Conservation (phyloP, 2,888 invertebrate species). For the Parthenolecanium corni region DNA sequence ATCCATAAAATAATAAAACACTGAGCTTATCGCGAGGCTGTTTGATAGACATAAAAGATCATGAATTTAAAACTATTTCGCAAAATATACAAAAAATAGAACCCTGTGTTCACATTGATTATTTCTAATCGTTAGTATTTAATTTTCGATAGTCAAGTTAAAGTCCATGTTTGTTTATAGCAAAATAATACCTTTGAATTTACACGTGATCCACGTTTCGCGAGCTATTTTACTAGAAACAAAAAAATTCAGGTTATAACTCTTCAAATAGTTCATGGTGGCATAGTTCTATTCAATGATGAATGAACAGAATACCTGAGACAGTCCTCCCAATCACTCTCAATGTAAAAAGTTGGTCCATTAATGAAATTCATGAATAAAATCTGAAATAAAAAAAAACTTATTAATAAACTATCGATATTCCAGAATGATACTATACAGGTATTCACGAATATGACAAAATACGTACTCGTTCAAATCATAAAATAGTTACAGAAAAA, state of each 20-base stretch:
- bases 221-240: conserved; percentile 41
- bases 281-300: too few species aligned
- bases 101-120: neutral
- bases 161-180: too few species aligned
- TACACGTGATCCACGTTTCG: conserved; percentile 45
- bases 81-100: neutral
- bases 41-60: too few species aligned
- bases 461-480: too few species aligned
- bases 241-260: neutral
- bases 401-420: too few species aligned
- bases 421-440: too few species aligned
- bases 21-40: too few species aligned
- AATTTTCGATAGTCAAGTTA: too few species aligned
- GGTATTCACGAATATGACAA: too few species aligned
- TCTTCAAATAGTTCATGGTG: too few species aligned
- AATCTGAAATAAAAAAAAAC: neutral
- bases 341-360: conserved; percentile 22
- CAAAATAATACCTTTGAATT: conserved; percentile 38
- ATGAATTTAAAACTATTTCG: neutral
- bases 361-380: neutral
- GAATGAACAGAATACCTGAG: conserved; percentile 25
- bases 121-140: neutral
- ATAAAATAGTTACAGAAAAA: too few species aligned
- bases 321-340: conserved; percentile 31
- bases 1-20: too few species aligned